Evolutionary conservation across 37 sponge, comb jelly and placozoan genomes (phyloP).

Genomic region (Lycopodina hypogea): DNA sequence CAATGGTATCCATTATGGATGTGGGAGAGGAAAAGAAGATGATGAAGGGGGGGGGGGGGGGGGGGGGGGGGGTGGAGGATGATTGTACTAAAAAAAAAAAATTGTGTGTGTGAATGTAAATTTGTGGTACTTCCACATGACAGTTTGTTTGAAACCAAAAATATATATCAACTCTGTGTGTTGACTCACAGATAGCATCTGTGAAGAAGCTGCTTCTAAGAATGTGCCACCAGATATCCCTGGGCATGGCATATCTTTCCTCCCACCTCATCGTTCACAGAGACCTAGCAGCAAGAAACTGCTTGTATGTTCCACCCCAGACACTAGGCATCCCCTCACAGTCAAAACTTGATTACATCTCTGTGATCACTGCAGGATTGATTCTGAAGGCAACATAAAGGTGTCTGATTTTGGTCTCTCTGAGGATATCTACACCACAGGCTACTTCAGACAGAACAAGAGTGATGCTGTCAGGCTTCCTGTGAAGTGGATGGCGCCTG

Average conservation of each 20-base stretch:
- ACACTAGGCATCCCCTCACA: neutral
- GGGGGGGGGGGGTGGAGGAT: no score
- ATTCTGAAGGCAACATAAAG: conserved; percentile 9
- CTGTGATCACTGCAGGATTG: conserved; percentile 6
- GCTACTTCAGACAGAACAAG: conserved; percentile 27
- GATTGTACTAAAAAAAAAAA: no score
- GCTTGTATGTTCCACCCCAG: conserved; percentile 5
- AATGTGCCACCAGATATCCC: conserved; percentile 33
- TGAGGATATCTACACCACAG: conserved; percentile 31
- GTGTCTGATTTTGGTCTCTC: conserved; percentile 44
- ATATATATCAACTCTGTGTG: no score
- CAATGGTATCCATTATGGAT: neutral
- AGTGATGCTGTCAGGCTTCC: conserved; percentile 22
- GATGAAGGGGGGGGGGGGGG: no score
- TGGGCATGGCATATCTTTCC: conserved; percentile 37
- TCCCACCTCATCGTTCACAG: conserved; percentile 25
- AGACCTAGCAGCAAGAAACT: conserved; percentile 42
- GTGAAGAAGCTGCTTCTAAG: conserved; percentile 21
- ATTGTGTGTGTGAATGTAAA: no score
- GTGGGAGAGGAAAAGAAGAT: no score
- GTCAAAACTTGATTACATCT: neutral
- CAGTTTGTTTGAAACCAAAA: no score
- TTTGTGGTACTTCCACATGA: no score
- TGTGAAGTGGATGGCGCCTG: conserved; percentile 38
- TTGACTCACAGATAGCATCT: neutral